phyloP scores from a whole-genome alignment of 2,888 invertebrate genomes.

The Cheilosia urbana region DNA sequence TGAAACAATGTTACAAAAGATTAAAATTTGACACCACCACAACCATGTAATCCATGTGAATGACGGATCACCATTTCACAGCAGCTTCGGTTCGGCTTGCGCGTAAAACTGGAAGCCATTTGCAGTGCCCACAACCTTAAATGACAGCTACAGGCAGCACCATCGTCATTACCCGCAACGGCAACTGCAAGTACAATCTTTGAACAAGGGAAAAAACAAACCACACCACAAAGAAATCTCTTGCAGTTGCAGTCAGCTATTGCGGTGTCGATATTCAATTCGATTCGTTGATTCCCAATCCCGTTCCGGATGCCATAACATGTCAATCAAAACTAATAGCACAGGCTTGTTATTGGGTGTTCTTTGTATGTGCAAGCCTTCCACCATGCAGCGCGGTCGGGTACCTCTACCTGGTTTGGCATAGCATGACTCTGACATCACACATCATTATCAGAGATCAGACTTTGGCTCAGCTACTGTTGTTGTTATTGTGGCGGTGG shows the following conservation, averaged over 20 bases:
- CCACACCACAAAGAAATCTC: conserved; percentile 56
- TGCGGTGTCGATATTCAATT: conserved; percentile 68
- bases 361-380: conserved; percentile 58
- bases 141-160: conserved; percentile 63
- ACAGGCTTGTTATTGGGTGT: conserved; percentile 62
- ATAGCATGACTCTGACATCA: conserved; percentile 71
- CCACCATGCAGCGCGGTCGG: conserved; percentile 32
- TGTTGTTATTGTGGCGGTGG: not conserved
- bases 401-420: conserved; percentile 52
- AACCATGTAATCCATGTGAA: conserved; percentile 14
- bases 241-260: conserved; percentile 40
- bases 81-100: conserved; percentile 55
- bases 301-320: conserved; percentile 82
- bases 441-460: conserved; percentile 75
- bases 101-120: conserved; percentile 71
- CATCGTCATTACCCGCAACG: conserved; percentile 23
- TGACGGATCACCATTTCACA: conserved; percentile 51
- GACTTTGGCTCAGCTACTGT: conserved; percentile 63
- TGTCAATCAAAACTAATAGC: conserved; percentile 80
- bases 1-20: no score
- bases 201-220: conserved; percentile 19
- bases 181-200: conserved; percentile 44
- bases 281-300: conserved; percentile 55
- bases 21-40: conserved; percentile 23
- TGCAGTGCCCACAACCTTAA: conserved; percentile 57